These are phyloP conservation scores for Lithobates pipiens DNA, from an alignment of 2,797 vertebrate species.

Conservation along the genomic window DNA sequence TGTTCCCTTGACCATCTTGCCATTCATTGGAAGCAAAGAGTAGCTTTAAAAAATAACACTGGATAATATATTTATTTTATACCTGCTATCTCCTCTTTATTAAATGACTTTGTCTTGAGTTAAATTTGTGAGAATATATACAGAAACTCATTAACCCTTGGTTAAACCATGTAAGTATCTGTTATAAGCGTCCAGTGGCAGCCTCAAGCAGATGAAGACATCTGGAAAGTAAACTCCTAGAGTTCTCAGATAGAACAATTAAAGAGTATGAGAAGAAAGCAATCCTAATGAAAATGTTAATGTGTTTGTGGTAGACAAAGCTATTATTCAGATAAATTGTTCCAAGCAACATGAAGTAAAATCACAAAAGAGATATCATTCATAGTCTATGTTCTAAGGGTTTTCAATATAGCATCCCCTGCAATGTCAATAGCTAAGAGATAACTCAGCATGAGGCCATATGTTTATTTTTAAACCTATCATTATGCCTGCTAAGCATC, in stretches of 20 bases:
- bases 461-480: slow-evolving; percentile 55
- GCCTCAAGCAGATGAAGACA: neutral
- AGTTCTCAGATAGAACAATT: neutral
- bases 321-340: slow-evolving; percentile 41
- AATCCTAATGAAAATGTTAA: slow-evolving; percentile 35
- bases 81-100: neutral
- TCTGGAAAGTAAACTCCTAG: neutral
- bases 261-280: neutral
- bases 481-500: slow-evolving; percentile 42
- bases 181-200: neutral
- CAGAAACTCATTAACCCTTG: too few species aligned
- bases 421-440: slow-evolving; percentile 46
- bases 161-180: neutral
- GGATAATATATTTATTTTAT: too few species aligned
- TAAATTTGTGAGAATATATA: too few species aligned
- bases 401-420: slow-evolving; percentile 23
- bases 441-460: slow-evolving; percentile 30
- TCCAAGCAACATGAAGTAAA: slow-evolving; percentile 24
- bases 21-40: too few species aligned
- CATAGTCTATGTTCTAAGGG: slow-evolving; percentile 16
- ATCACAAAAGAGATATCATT: slow-evolving; percentile 33
- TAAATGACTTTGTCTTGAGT: too few species aligned
- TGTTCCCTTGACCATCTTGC: too few species aligned
- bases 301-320: slow-evolving; percentile 8
- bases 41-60: too few species aligned